Evolutionary conservation across 2,888 invertebrate species (phyloP).

Genomic region (Leptothorax acervorum): DNA sequence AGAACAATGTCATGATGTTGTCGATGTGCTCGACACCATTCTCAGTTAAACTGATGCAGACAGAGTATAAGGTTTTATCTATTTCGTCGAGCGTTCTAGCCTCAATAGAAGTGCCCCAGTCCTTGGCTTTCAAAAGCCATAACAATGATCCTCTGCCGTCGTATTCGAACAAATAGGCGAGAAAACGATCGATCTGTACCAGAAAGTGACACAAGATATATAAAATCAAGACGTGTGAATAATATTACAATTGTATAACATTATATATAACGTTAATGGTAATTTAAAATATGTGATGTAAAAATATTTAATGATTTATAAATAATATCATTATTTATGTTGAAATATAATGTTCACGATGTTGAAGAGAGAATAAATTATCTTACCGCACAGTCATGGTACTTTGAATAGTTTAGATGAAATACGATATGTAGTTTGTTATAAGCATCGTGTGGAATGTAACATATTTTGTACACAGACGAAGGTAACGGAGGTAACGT

Average conservation of each 20-base stretch:
- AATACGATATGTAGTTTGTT: background rate
- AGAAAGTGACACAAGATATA: constrained; percentile 49
- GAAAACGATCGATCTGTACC: constrained; percentile 91
- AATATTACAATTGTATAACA: background rate
- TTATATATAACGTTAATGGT: background rate
- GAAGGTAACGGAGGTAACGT: constrained; percentile 75
- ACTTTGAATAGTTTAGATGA: too few relatives aligned
- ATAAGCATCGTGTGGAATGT: background rate
- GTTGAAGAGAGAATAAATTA: background rate
- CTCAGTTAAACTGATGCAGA: constrained; percentile 96
- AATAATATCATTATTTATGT: too few relatives aligned
- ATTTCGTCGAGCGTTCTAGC: too few relatives aligned
- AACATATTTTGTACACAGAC: background rate
- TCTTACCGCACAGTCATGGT: background rate
- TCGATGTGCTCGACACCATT: constrained; percentile 95
- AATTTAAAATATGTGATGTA: too few relatives aligned
- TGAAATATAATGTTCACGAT: background rate
- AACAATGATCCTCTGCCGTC: constrained; percentile 98
- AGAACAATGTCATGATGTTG: constrained; percentile 93
- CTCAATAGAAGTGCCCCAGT: constrained; percentile 91
- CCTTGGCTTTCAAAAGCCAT: constrained; percentile 93
- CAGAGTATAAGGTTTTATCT: constrained; percentile 79
- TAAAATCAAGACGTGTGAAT: background rate
- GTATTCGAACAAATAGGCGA: constrained; percentile 97
- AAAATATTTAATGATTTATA: too few relatives aligned